phyloP scores from a whole-genome alignment of 2,888 invertebrate genomes.

The Tetropium fuscum region DNA sequence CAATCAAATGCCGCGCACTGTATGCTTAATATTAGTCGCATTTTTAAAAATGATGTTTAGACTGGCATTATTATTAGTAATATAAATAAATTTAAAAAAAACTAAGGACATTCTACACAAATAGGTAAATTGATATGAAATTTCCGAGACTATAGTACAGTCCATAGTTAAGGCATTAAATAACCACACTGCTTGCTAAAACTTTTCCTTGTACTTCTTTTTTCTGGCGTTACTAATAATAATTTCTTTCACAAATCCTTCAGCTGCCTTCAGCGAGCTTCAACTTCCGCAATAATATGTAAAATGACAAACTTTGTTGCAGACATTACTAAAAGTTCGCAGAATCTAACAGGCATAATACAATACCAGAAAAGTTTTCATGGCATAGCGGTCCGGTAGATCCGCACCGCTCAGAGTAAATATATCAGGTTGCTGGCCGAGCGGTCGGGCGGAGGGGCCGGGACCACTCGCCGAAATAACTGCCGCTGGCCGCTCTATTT shows the following conservation, averaged over 20 bases:
- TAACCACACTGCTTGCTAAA: too few species aligned
- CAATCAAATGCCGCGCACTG: too few species aligned
- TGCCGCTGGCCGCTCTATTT: constrained; percentile 14
- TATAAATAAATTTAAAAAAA: too few species aligned
- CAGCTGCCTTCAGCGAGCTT: not conserved
- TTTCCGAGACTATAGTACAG: too few species aligned
- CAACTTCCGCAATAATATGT: constrained; percentile 34
- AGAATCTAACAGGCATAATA: constrained; percentile 29
- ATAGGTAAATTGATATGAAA: too few species aligned
- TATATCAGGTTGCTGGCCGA: constrained; percentile 5
- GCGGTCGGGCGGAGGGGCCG: not conserved
- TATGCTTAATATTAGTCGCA: too few species aligned
- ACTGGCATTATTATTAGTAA: too few species aligned
- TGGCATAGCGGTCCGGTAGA: constrained; percentile 7
- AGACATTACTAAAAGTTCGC: constrained; percentile 28
- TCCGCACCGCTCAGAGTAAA: constrained; percentile 17
- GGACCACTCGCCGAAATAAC: constrained; percentile 14
- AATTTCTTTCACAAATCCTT: not conserved
- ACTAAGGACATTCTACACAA: too few species aligned
- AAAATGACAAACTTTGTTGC: constrained; percentile 30
- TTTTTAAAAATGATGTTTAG: too few species aligned
- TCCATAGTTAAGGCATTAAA: too few species aligned
- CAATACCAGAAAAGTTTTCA: constrained; percentile 31
- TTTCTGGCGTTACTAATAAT: too few species aligned
- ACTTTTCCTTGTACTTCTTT: too few species aligned